phyloP scores from a whole-genome alignment of 2,797 vertebrate species.

The Phaenicophaeus curvirostris region DNA sequence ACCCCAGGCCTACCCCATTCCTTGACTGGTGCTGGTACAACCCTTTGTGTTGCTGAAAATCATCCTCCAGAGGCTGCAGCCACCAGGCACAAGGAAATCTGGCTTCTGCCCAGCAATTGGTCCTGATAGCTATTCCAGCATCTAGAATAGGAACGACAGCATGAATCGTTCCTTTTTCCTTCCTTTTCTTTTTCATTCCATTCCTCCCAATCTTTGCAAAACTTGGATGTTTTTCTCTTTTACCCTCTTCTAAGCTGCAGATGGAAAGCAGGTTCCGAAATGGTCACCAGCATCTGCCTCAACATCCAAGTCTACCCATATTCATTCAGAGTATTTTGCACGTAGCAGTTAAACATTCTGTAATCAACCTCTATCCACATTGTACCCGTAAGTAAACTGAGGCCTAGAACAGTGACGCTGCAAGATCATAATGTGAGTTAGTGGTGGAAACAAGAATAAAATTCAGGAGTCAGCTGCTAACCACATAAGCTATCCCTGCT shows the following conservation, averaged over 20 bases:
- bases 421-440: not conserved
- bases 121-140: not conserved
- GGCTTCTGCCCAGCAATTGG: not conserved
- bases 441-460: constrained; percentile 35
- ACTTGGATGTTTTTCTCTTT: not conserved
- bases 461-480: constrained; percentile 46
- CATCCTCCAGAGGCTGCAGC: not conserved
- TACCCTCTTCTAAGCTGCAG: not conserved
- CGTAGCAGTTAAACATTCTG: not conserved
- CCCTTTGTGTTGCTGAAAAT: not conserved
- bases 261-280: not conserved
- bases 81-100: not conserved
- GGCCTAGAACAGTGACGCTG: not conserved
- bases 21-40: not conserved
- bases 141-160: not conserved
- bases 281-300: not conserved
- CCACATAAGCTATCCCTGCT: constrained; percentile 46
- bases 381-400: not conserved
- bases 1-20: not conserved
- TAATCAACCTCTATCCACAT: not conserved
- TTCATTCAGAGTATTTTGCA: not conserved
- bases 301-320: not conserved
- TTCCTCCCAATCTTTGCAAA: not conserved
- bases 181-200: not conserved
- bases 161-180: not conserved